Evolutionary conservation across 2,113 vertebrate genomes (phyloP), one percentile per base, ranked within the genome.

Genomic region (Prionailurus bengalensis): DNA sequence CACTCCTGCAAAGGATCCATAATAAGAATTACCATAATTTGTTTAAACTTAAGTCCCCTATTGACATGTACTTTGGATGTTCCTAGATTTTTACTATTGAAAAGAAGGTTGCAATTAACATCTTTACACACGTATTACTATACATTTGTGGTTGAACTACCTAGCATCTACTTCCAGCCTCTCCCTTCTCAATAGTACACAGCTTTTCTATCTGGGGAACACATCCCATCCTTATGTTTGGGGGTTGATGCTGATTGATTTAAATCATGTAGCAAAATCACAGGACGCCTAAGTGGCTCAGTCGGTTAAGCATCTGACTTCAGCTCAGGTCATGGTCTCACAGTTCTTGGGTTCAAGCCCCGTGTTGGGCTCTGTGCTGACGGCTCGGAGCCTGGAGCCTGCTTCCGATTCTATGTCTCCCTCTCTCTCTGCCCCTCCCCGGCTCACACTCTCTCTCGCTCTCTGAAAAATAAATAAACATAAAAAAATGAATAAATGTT

Each of bases 31-130:
- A 29, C 81, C 80, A 29, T 31, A 85, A 21, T 93, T 51, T 85
- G 68, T 76, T 82, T 83, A 84, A 74, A 65, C 71, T 4, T 58
- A 74, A 94, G 39, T 86, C 66, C 16, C 27, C 71, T 82, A 19
- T 58, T 36, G 6, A 78, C 58, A n/a, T 39, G 5, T 23, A 65
- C 12, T 45, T 94, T 31, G 63, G 55, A 36, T 80, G 31, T 61
- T 31, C 12, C 51, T 92, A 85, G 13, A 48, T 17, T 63, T 91
- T 73, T 51, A 5, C 48, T 94, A 53, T 85, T 78, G 61, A 4
- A 93, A 83, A 73, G 39, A 96, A 96, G n/a, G 33, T 94, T 66
- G 16, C 19, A 89, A 31, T 84, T 88, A 66, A 84, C 55, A 66
- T 48, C 63, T 92, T 78, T 55, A 33, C 14, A 83, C 14, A 55